Conservation (phyloP, 1,140 invertebrate genomes). For the Tachypleus tridentatus region DNA sequence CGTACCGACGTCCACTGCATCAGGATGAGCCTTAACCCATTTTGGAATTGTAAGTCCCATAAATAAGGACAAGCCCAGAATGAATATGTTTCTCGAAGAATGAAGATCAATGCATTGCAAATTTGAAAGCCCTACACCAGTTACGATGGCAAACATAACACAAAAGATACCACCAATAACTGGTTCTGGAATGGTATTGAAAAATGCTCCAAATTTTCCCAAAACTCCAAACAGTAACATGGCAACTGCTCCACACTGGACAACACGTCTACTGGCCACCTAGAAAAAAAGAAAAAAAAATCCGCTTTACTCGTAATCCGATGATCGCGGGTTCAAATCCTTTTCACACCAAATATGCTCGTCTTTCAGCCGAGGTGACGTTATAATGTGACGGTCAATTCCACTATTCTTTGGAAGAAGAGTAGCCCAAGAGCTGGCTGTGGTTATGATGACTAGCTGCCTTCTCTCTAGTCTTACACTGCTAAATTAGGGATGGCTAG, state of each 20-base stretch:
- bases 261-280: slow-evolving; percentile 10
- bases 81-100: slow-evolving; percentile 65
- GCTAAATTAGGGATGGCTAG: too few relatives aligned
- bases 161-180: slow-evolving; percentile 75
- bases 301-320: not conserved
- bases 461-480: too few relatives aligned
- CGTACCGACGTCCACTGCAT: slow-evolving; percentile 22
- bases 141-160: slow-evolving; percentile 74
- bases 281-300: not conserved
- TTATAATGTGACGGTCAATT: not conserved
- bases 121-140: slow-evolving; percentile 64
- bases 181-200: slow-evolving; percentile 75
- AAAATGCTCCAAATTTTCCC: slow-evolving; percentile 68
- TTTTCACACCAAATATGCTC: not conserved
- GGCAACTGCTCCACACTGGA: slow-evolving; percentile 39
- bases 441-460: not conserved
- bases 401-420: not conserved
- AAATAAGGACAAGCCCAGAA: slow-evolving; percentile 72
- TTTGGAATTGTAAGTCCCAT: slow-evolving; percentile 62
- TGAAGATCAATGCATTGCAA: slow-evolving; percentile 69
- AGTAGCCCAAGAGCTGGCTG: not conserved
- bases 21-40: slow-evolving; percentile 54
- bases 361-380: not conserved
- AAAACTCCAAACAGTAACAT: slow-evolving; percentile 68
- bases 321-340: too few relatives aligned